Conservation (phyloP, 35 echinoderm and acorn worm species). For the Eucidaris tribuloides region DNA sequence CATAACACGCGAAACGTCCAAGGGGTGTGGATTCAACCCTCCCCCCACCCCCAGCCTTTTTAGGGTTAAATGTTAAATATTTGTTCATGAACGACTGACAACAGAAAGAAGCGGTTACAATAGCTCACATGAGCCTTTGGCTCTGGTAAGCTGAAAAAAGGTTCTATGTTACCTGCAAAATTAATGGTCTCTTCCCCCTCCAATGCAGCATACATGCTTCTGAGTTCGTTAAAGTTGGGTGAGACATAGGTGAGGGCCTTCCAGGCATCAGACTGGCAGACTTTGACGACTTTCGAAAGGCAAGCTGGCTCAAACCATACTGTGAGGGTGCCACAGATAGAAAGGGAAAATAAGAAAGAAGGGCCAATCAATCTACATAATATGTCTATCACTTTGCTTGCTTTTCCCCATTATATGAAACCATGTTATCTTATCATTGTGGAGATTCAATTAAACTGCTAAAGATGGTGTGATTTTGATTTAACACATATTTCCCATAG, state of each 20-base stretch:
- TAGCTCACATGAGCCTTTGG: neutral
- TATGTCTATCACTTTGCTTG: neutral
- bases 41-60: too few relatives aligned
- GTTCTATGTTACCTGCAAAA: slow-evolving; percentile 50
- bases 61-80: too few relatives aligned
- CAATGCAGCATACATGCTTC: slow-evolving; percentile 67
- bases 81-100: neutral
- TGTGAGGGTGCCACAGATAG: neutral
- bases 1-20: too few relatives aligned
- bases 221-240: slow-evolving; percentile 91
- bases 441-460: neutral
- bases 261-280: slow-evolving; percentile 72
- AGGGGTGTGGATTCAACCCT: too few relatives aligned
- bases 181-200: slow-evolving; percentile 53
- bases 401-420: neutral
- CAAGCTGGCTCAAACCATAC: slow-evolving; percentile 99
- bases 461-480: too few relatives aligned
- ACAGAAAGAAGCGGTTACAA: neutral
- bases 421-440: neutral
- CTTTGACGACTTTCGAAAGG: slow-evolving; percentile 67
- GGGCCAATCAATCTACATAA: neutral
- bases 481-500: too few relatives aligned
- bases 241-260: slow-evolving; percentile 68
- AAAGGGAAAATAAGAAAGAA: neutral
- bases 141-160: neutral